Conservation (phyloP, 2,113 vertebrate genomes). For the Microcebus ravelobensis region DNA sequence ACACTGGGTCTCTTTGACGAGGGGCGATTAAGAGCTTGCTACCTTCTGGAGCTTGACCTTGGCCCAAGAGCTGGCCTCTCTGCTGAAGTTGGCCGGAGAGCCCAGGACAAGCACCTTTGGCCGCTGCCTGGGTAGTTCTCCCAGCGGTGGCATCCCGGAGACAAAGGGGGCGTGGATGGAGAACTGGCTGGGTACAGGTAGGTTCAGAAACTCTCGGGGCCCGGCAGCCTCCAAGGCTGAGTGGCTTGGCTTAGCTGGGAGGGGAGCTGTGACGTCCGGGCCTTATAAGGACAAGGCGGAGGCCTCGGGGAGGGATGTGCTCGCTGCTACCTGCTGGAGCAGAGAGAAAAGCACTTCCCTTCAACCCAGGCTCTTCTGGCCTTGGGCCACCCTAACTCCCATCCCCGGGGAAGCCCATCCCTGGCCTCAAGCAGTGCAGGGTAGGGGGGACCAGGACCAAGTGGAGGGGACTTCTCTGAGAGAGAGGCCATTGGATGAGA, state of each 20-base stretch:
- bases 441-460: neutral
- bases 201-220: neutral
- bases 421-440: neutral
- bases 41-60: neutral
- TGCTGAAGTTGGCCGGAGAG: neutral
- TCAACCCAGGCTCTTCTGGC: neutral
- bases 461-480: neutral
- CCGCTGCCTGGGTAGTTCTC: neutral
- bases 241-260: neutral
- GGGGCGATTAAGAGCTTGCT: too few species aligned
- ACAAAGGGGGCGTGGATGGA: neutral
- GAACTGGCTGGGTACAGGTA: neutral
- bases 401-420: neutral
- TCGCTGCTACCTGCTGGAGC: neutral
- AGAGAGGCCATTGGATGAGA: neutral
- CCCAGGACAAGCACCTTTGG: neutral
- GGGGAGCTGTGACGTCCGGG: neutral
- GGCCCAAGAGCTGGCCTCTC: neutral
- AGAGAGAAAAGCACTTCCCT: neutral
- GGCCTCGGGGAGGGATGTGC: rapidly evolving
- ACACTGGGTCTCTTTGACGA: neutral
- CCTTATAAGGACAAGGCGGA: neutral
- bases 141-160: neutral
- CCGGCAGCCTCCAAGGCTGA: neutral
- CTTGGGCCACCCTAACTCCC: neutral